Conservation (phyloP, 1,140 invertebrate genomes). For the Diachasmimorpha longicaudata region DNA sequence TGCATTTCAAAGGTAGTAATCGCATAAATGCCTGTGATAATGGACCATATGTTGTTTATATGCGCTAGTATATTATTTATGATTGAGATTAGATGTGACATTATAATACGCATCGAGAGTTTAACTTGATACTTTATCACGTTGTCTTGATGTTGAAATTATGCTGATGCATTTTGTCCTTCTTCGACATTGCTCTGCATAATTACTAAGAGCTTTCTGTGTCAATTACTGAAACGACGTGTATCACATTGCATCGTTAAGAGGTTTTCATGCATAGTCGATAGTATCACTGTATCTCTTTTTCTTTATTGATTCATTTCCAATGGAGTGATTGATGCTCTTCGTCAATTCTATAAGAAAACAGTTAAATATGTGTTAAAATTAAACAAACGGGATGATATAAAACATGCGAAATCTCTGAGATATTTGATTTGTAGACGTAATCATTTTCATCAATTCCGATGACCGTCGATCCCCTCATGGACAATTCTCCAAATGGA, state of each 20-base stretch:
- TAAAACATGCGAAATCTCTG: neutral
- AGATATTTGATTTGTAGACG: neutral
- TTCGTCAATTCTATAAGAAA: too few species aligned
- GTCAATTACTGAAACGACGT: constrained; percentile 12
- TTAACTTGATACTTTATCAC: neutral
- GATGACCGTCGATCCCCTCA: neutral
- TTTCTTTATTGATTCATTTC: too few species aligned
- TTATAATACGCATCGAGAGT: too few species aligned
- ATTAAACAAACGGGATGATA: neutral
- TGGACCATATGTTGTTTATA: neutral
- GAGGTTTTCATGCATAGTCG: too few species aligned
- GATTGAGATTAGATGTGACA: neutral
- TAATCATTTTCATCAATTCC: neutral
- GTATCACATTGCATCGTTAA: neutral
- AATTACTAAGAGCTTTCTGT: neutral
- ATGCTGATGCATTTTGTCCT: neutral
- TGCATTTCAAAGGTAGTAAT: neutral
- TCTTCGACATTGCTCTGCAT: neutral
- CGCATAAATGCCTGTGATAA: neutral
- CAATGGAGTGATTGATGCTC: too few species aligned
- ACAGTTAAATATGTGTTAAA: neutral
- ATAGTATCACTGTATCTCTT: too few species aligned
- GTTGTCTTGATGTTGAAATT: neutral
- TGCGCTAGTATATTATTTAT: neutral
- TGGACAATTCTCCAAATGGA: neutral